Percentiles rank a stretch among this genome's conserved stretches.
Conservation (phyloP, 2,113 vertebrate species). For the Gymnobelideus leadbeateri region DNA sequence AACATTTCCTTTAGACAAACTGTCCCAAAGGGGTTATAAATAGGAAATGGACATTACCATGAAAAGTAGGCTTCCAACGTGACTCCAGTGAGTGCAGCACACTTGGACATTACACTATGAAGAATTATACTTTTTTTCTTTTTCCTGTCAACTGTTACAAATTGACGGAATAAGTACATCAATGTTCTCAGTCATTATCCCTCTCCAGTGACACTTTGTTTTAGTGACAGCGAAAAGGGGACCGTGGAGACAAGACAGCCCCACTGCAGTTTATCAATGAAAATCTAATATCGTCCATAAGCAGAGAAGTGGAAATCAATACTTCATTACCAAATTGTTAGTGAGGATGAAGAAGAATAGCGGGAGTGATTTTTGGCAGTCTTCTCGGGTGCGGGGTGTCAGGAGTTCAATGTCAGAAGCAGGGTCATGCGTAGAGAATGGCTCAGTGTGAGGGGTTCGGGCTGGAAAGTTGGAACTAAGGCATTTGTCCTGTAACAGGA, state of each 20-base stretch:
- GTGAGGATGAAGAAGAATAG: slow-evolving; percentile 97
- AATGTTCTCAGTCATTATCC: slow-evolving; percentile 96
- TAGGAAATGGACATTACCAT: slow-evolving; percentile 92
- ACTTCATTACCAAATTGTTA: slow-evolving; percentile 99
- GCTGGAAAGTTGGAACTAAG: slow-evolving; percentile 84
- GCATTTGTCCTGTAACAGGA: slow-evolving; percentile 86
- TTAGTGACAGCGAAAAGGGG: slow-evolving; percentile 93
- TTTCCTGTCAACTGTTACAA: slow-evolving; percentile 96
- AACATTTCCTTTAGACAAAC: slow-evolving; percentile 99
- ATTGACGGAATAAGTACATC: slow-evolving; percentile 96
- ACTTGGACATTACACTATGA: slow-evolving; percentile 94
- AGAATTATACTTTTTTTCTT: slow-evolving; percentile 91
- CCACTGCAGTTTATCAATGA: slow-evolving; percentile 98
- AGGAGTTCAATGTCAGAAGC: slow-evolving; percentile 93
- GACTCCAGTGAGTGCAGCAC: slow-evolving; percentile 91
- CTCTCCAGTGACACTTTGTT: slow-evolving; percentile 97
- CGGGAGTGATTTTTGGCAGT: slow-evolving; percentile 90
- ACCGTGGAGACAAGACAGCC: slow-evolving; percentile 91
- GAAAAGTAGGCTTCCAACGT: slow-evolving; percentile 92
- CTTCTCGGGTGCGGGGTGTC: slow-evolving; percentile 89
- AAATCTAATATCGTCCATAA: slow-evolving; percentile 99
- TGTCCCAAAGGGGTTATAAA: slow-evolving; percentile 96
- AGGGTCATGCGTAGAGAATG: slow-evolving; percentile 85
- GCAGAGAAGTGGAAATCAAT: slow-evolving; percentile 99
- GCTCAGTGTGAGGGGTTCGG: slow-evolving; percentile 87